Conservation (phyloP, 2,113 vertebrate species). For the Uria aalge region DNA sequence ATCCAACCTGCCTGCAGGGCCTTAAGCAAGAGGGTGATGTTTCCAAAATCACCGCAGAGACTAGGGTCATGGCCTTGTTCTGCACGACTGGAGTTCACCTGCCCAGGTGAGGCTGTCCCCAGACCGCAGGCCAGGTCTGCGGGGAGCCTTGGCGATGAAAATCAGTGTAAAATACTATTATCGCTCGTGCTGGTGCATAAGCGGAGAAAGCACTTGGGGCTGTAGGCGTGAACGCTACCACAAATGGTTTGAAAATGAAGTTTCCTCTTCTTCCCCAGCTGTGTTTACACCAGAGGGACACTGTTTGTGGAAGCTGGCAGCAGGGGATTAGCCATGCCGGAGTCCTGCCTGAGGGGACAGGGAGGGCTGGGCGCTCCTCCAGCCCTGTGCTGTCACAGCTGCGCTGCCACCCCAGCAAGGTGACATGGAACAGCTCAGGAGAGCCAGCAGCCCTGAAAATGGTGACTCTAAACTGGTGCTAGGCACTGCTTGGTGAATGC, state of each 20-base stretch:
- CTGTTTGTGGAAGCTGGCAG: not conserved
- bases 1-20: accelerated
- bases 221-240: not conserved
- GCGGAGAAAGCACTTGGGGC: not conserved
- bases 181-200: not conserved
- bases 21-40: not conserved
- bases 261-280: not conserved
- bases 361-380: not conserved
- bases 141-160: not conserved
- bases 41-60: not conserved
- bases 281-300: constrained; percentile 16
- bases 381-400: not conserved
- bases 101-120: not conserved
- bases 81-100: not conserved
- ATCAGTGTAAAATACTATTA: not conserved
- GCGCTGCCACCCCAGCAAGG: not conserved
- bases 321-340: not conserved
- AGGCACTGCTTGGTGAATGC: not conserved
- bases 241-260: not conserved
- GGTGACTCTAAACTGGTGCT: not conserved
- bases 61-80: not conserved
- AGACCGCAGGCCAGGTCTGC: accelerated
- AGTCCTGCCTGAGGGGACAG: not conserved
- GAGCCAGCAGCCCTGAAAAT: accelerated
- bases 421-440: not conserved